These are phyloP conservation scores for Neocrepidodera transversa DNA, from an alignment of 2,888 invertebrate species.

Conservation along the genomic window DNA sequence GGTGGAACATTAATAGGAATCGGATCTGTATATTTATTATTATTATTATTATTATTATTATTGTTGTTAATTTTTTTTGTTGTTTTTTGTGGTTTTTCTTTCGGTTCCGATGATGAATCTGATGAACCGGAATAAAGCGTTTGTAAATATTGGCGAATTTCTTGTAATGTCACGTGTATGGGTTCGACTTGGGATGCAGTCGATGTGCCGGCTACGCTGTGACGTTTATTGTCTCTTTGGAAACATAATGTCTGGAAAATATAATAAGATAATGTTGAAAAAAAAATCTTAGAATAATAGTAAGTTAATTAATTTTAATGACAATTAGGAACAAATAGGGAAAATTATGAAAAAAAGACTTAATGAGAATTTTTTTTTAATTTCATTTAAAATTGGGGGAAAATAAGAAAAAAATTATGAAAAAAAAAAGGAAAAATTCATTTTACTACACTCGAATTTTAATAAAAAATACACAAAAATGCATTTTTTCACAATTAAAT, in stretches of 20 bases:
- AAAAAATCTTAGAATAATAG: no score
- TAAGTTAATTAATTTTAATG: no score
- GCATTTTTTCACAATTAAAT: no score
- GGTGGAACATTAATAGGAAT: slow-evolving; percentile 51
- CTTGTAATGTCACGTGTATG: slow-evolving; percentile 83
- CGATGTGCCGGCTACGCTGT: slow-evolving; percentile 72
- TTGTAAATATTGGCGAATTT: slow-evolving; percentile 83
- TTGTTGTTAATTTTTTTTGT: slow-evolving; percentile 48
- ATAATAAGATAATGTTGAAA: slow-evolving; percentile 37
- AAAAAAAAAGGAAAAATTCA: no score
- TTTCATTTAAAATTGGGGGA: no score
- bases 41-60: slow-evolving; percentile 49
- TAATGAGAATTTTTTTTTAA: no score
- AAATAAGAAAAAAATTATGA: no score
- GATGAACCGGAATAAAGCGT: slow-evolving; percentile 81
- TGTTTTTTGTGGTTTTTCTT: slow-evolving; percentile 56
- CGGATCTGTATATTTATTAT: slow-evolving; percentile 40
- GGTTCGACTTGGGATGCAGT: slow-evolving; percentile 70
- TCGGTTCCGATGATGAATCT: slow-evolving; percentile 69
- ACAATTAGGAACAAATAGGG: no score
- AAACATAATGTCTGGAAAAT: slow-evolving; percentile 54
- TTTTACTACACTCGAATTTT: no score
- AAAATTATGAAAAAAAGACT: no score
- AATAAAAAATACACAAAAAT: no score
- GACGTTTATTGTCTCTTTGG: slow-evolving; percentile 64